A percentile compares a stretch with the other conserved stretches of the same genome.
Evolutionary conservation across 2,797 vertebrate species (phyloP).

Genomic region (Clamator glandarius): DNA sequence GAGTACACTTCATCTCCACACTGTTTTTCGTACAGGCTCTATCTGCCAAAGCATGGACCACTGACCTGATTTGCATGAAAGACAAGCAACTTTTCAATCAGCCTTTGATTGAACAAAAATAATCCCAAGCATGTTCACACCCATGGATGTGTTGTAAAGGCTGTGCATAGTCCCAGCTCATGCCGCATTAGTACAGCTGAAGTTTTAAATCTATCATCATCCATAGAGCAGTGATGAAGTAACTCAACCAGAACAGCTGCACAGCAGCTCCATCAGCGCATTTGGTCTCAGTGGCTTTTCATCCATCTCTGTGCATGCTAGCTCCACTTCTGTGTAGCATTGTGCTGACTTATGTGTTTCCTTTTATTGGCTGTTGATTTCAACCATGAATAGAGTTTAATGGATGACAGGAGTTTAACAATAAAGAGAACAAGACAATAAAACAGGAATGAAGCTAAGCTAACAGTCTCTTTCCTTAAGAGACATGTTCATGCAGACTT

Average conservation of each 20-base stretch:
- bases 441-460: slow-evolving; percentile 7
- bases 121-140: not conserved
- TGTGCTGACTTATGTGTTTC: slow-evolving; percentile 44
- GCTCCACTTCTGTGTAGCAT: not conserved
- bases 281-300: slow-evolving; percentile 46
- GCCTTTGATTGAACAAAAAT: not conserved
- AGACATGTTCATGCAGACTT: not conserved
- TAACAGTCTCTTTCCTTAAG: slow-evolving; percentile 4
- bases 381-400: slow-evolving; percentile 26
- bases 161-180: not conserved
- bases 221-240: not conserved
- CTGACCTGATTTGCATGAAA: not conserved
- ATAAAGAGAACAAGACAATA: not conserved
- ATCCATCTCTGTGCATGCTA: not conserved
- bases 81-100: not conserved
- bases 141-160: not conserved
- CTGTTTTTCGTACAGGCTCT: not conserved
- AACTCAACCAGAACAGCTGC: not conserved
- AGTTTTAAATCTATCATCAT: not conserved
- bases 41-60: not conserved
- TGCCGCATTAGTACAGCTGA: not conserved
- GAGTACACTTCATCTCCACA: not conserved
- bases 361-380: slow-evolving; percentile 56
- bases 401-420: slow-evolving; percentile 24
- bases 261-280: slow-evolving; percentile 22